Conservation (phyloP, 1,140 invertebrate genomes). For the Neomicropteryx cornuta region DNA sequence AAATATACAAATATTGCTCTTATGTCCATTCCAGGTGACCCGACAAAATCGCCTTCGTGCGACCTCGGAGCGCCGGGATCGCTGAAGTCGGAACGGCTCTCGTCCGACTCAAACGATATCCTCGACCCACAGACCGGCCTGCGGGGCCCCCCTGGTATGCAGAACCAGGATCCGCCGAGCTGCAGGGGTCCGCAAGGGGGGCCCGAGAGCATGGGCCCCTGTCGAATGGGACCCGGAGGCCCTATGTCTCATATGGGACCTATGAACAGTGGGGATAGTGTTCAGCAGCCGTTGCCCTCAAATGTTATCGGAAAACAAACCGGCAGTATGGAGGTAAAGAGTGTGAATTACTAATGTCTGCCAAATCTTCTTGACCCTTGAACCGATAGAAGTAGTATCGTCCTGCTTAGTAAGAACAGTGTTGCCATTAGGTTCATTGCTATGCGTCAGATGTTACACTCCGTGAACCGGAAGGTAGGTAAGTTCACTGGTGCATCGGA, state of each 20-base stretch:
- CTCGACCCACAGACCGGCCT: conserved; percentile 38
- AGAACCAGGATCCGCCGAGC: conserved; percentile 21
- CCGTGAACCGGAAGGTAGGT: too few species aligned
- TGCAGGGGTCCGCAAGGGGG: conserved; percentile 30
- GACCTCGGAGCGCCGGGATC: conserved; percentile 36
- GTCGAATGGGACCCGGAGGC: conserved; percentile 29
- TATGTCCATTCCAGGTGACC: conserved; percentile 32
- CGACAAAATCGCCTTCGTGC: conserved; percentile 39
- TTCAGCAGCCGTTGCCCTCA: conserved; percentile 61
- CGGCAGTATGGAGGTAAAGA: conserved; percentile 58
- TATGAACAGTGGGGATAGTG: conserved; percentile 34
- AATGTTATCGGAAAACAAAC: conserved; percentile 73
- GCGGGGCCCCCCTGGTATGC: conserved; percentile 26
- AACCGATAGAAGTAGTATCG: too few species aligned
- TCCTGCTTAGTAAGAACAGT: too few species aligned
- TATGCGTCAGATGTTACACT: too few species aligned
- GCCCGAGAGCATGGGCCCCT: conserved; percentile 29
- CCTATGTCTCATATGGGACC: conserved; percentile 30
- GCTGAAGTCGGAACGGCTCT: conserved; percentile 37
- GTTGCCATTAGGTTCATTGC: too few species aligned
- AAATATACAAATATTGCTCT: too few species aligned
- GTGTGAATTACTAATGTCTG: too few species aligned
- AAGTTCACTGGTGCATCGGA: too few species aligned
- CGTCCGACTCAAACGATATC: conserved; percentile 40
- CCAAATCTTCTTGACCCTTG: too few species aligned